Base-by-base conservation (phyloP, 2,113 vertebrate species). In the Terrapene triunguis region DNA sequence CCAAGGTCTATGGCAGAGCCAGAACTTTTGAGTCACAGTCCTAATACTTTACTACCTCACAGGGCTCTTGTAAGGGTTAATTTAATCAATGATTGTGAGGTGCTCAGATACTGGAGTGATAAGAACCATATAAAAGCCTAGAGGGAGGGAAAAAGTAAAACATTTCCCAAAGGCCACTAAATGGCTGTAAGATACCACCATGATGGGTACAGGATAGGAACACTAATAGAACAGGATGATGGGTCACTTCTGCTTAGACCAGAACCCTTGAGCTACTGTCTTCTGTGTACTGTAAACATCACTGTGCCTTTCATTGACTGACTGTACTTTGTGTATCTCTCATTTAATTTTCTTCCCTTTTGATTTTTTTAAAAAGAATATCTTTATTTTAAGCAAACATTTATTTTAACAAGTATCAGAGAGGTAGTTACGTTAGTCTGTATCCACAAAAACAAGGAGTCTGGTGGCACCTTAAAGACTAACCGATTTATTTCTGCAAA, bases 21-120 rank as follows among this genome's bases (percentile, higher is more conserved):
- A 91, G n/a, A 44, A 5, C 2, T 27, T 1, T 0, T 24, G 5
- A 10, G 0, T 80, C 27, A 7, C 50, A 47, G 69, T 22, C 16
- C 42, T 22, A 22, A 32, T 65, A 53, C 5, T 22, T 82, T 42
- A n/a, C 72, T 76, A 38, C 38, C 10, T 76, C 38, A 13, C 38
- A 25, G 11, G 25, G 74, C 25, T 47, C 11, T 42, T 44, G 38
- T 10, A 42, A 11, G 5, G 9, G 21, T 76, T 76, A 44, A 44
- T 74, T 42, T 74, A 74, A 44, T 25, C 22, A 22, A 24, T 22
- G n/a, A 25, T 47, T 78, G 22, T 78, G 42, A 78, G 10, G 62
- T n/a, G 16, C 62, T 69, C 62, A 69, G 53, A 54, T 9, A 22
- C 53, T 54, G 53, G 6, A 69, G 13, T n/a, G 55, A 57, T n/a